A percentile compares a stretch with the other conserved stretches of the same genome.
Conservation (phyloP, 2,888 invertebrate species). For the Elaeidobius kamerunicus region DNA sequence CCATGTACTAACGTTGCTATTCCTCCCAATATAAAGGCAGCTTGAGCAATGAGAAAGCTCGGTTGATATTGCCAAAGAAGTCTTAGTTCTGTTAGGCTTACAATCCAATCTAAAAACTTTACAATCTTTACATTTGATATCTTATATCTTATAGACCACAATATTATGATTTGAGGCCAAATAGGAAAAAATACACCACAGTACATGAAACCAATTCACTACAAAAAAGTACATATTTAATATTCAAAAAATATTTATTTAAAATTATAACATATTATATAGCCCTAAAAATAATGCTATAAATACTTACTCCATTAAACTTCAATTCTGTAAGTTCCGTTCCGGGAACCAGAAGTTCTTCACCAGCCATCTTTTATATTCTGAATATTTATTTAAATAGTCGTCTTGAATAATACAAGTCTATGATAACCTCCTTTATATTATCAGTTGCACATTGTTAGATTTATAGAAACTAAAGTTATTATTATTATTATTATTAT, state of each 20-base stretch:
- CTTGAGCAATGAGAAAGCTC: slow-evolving; percentile 63
- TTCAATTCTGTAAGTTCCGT: slow-evolving; percentile 42
- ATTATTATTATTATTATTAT: neutral
- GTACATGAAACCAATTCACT: no score
- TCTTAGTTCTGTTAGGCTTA: slow-evolving; percentile 54
- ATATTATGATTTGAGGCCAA: no score
- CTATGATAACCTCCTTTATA: no score
- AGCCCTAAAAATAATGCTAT: no score
- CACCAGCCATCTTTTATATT: slow-evolving; percentile 35
- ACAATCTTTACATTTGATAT: no score
- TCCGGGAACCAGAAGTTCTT: slow-evolving; percentile 42
- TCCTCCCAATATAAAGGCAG: slow-evolving; percentile 59
- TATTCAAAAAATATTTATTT: no score
- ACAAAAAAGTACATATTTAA: no score
- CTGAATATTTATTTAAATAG: slow-evolving; percentile 18
- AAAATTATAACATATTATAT: no score
- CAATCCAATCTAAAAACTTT: slow-evolving; percentile 64
- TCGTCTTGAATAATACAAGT: slow-evolving; percentile 2
- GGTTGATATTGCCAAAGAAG: slow-evolving; percentile 64
- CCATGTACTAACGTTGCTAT: slow-evolving; percentile 66
- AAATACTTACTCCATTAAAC: slow-evolving; percentile 43
- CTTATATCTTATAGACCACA: no score
- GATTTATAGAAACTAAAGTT: no score
- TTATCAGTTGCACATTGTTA: no score
- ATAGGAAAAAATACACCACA: no score